Base-by-base conservation (phyloP, 2,113 vertebrate genomes). In the Zeus faber region DNA sequence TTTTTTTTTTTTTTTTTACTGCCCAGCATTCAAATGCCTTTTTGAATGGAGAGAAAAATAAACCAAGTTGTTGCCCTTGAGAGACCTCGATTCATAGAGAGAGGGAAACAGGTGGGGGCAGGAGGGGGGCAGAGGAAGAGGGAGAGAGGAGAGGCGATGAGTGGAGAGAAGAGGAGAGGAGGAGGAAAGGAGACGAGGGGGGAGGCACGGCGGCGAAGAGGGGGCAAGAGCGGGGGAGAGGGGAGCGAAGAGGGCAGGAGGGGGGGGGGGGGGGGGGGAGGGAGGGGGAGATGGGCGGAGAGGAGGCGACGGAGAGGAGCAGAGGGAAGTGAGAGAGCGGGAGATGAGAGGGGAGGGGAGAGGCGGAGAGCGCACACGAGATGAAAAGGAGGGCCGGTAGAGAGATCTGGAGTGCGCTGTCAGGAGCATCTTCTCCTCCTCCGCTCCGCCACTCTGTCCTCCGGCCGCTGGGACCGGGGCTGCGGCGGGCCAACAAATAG, bases 401-500 rank as follows among this genome's bases (percentile, higher is more conserved):
- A 13, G 27, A 40, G 41, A 50, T 23, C 27, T 5, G 27, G 10
- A 53, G 43, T 14, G 39, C 17, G n/a, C 22, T 33, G 56, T 50
- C 47, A 16, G 13, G 49, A 51, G 6, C 18, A 26, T 26, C 62
- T 25, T 51, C 47, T 68, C 16, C 2, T 54, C 16, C 44, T 54
- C 46, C 10, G 33, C 50, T 45, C 45, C 67, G 55, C 46, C 48
- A 56, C 48, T 39, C 61, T 44, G 54, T 55, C 33, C 27, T 16
- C 49, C 50, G 55, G 60, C 37, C 35, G 56, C 47, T 49, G 53
- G 60, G 49, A 68, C 58, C 54, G 7, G 17, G 31, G 49, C 40
- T 40, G 44, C 29, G 39, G 31, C 39, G 50, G 49, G 45, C 33
- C 65, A 60, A 75, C 58, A 82, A 67, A 74, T 49, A 54, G 65